Conservation (phyloP, 2,797 vertebrate genomes). For the Botia kubotai region DNA sequence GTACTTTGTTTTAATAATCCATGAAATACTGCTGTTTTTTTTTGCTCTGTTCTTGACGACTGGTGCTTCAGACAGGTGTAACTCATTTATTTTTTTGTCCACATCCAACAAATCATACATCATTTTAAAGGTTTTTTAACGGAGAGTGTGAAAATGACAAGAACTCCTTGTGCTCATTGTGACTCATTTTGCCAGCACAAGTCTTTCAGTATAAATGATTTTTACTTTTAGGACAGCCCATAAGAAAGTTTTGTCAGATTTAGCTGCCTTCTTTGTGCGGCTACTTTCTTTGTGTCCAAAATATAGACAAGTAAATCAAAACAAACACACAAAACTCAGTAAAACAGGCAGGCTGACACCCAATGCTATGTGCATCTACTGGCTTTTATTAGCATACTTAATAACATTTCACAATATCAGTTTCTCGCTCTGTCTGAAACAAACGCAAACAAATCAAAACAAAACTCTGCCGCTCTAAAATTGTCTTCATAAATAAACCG, state of each 20-base stretch:
- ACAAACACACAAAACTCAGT: not conserved
- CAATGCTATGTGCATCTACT: constrained; percentile 1
- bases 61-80: no score
- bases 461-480: constrained; percentile 35
- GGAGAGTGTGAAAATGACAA: no score
- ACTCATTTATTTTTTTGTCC: no score
- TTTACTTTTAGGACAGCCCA: not conserved
- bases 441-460: constrained; percentile 42
- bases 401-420: constrained; percentile 31
- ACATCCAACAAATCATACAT: no score
- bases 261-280: not conserved
- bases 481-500: constrained; percentile 34
- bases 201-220: not conserved
- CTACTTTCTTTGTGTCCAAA: not conserved
- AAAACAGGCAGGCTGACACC: not conserved
- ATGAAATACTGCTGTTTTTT: no score
- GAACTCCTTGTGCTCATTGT: no score
- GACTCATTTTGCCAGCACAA: no score
- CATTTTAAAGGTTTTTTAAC: no score
- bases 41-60: no score
- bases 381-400: constrained; percentile 35
- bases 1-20: no score
- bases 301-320: not conserved
- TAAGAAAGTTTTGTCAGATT: not conserved
- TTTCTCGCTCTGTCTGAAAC: constrained; percentile 28